Conservation (phyloP, 1,140 invertebrate genomes). For the Globodera rostochiensis region DNA sequence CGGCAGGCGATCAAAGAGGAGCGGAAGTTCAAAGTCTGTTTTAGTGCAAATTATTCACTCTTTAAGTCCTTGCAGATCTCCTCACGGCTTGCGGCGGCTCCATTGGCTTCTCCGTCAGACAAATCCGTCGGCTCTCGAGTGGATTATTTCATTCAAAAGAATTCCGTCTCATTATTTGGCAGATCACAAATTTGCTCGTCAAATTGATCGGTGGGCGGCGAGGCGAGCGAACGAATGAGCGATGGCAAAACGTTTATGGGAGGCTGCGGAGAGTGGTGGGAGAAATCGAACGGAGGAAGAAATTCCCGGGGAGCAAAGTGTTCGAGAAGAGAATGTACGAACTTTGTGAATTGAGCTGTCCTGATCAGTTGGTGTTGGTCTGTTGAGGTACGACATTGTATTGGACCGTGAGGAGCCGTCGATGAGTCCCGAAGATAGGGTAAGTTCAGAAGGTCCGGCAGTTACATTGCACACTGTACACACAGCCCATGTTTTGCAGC, state of each 20-base stretch:
- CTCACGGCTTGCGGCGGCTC: background rate
- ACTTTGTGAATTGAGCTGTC: background rate
- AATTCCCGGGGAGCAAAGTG: conserved; percentile 11
- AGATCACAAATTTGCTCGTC: conserved; percentile 20
- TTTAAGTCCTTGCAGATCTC: background rate
- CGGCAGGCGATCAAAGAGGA: background rate
- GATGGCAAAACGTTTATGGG: conserved; percentile 8
- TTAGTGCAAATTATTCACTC: background rate
- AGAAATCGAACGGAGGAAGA: conserved; percentile 22
- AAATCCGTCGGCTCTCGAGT: background rate
- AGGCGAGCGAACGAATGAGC: background rate
- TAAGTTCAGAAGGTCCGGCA: background rate
- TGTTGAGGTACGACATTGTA: conserved; percentile 17
- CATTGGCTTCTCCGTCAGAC: background rate
- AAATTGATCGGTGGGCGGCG: conserved; percentile 1
- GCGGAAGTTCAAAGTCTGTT: background rate
- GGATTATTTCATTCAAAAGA: background rate
- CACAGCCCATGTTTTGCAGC: background rate
- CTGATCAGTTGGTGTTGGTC: too few relatives aligned
- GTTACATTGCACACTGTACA: background rate
- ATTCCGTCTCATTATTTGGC: background rate
- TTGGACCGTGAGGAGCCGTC: conserved; percentile 19
- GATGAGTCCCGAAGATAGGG: conserved; percentile 16
- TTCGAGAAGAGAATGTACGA: conserved; percentile 26
- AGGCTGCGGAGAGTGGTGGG: background rate